Base-by-base conservation (phyloP, 2,888 invertebrate genomes). In the Chorisops tibialis region DNA sequence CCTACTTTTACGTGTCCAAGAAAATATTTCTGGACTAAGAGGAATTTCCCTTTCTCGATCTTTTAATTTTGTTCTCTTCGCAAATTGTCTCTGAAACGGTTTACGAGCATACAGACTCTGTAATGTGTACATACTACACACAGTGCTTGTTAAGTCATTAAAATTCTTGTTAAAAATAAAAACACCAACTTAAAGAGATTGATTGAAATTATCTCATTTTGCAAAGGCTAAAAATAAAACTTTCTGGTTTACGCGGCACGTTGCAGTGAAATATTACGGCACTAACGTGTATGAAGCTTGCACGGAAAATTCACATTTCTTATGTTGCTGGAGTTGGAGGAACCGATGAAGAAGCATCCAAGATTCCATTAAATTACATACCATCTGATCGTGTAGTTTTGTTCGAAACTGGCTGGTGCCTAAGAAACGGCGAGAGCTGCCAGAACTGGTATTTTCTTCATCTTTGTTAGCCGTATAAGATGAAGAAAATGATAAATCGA, bases 401-500 rank as follows among this genome's bases (percentile, higher is more conserved):
- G n/a, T n/a, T n/a, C n/a, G n/a, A n/a, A n/a, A n/a, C n/a, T n/a
- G n/a, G n/a, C n/a, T n/a, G n/a, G n/a, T n/a, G n/a, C n/a, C n/a
- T n/a, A 30, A 30, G 30, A 30, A 30, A 9, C 5, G 9, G 9
- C 30, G 30, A 30, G 30, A 30, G 30, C 30, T 30, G 30, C 30
- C 2, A 30, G 30, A 30, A 30, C 30, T 30, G 30, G 30, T 30
- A 30, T 30, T 30, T 30, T 30, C 30, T 30, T 30, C 3, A 9
- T 5, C 30, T 30, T 30, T 24, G n/a, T n/a, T n/a, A 24, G 7
- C 7, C 30, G 4, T 24, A 24, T 24, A 14, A 35, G 50, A 50
- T 39, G 52, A 9, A 24, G 14, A 52, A 52, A 39, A 52, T 39
- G 52, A 52, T 52, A 52, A 52, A 52, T 52, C 21, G n/a, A 52